Evolutionary conservation across 1,140 invertebrate genomes (phyloP), one percentile per base, ranked within the genome.

Genomic region (Neoseiulus cucumeris): DNA sequence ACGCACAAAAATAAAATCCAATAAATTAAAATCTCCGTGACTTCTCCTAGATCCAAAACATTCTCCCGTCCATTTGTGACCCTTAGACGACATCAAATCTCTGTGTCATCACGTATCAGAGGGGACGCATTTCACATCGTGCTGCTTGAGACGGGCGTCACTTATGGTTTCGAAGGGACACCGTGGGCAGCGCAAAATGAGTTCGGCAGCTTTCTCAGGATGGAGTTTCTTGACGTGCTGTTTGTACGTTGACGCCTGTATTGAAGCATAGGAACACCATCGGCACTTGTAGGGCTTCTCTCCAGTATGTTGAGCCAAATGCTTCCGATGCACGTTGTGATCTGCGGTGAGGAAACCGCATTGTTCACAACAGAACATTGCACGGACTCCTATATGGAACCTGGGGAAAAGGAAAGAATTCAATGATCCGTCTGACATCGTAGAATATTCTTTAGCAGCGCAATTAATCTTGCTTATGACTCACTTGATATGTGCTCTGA

Each of bases 241-340:
- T 33, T 59, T 59, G 22, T 59, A 59, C 51, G 51, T 59, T 2
- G 51, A 29, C 2, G 51, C 51, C 22, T 59, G 51, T n/a, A 59
- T 59, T 12, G 51, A 59, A 1, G 51, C 22, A 20, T 59, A 59
- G 22, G 51, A 59, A 59, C 51, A 59, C 25, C 33, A 59, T 25
- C 25, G 12, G 51, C 51, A 59, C 22, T 59, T 59, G 51, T 59
- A 59, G 12, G 51, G 51, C 22, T 59, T 59, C 14, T 59, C 51
- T 12, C 25, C 51, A 12, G 22, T 29, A 59, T 59, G 51, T 9
- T 59, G 25, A 2, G 33, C 14, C 25, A 33, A 17, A 59, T 59
- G 51, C 51, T 59, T 59, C 17, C 51, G 14, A 33, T 59, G 33
- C 22, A 59, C 51, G 51, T 59, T 59, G 22, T 59, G 51, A 25